A percentile compares a stretch with the other conserved stretches of the same genome.
These are phyloP conservation scores for Salvelinus fontinalis DNA, from an alignment of 2,113 vertebrate species.

Conservation along the genomic window DNA sequence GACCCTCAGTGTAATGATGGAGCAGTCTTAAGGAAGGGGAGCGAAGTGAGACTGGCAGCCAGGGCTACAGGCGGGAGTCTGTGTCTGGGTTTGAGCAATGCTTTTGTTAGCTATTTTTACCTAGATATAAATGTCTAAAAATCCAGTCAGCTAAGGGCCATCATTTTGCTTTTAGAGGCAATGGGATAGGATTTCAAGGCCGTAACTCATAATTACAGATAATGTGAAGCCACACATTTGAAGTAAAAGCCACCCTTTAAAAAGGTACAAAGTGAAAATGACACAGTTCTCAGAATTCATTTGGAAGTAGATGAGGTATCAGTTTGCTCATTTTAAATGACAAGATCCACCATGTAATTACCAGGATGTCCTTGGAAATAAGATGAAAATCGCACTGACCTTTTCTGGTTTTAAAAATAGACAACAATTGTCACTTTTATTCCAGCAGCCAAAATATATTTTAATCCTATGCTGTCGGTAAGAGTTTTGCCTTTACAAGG, in stretches of 20 bases:
- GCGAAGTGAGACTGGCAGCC: background rate
- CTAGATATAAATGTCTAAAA: background rate
- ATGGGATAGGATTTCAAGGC: constrained; percentile 27
- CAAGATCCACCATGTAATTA: constrained; percentile 33
- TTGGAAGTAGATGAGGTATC: constrained; percentile 30
- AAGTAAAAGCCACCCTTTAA: constrained; percentile 12
- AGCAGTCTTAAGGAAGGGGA: background rate
- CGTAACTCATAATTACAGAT: constrained; percentile 34
- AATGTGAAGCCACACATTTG: constrained; percentile 22
- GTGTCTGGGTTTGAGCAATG: no score
- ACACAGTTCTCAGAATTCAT: constrained; percentile 32
- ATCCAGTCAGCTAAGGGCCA: background rate
- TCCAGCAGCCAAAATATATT: background rate
- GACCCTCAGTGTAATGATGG: background rate
- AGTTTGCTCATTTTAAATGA: constrained; percentile 20
- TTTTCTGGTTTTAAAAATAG: constrained; percentile 15
- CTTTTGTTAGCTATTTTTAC: no score
- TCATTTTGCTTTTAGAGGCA: background rate
- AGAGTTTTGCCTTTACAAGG: background rate
- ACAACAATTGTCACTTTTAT: background rate
- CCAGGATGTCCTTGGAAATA: constrained; percentile 25
- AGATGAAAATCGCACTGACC: constrained; percentile 7
- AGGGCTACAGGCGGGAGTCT: no score
- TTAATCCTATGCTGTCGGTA: background rate
- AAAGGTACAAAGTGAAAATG: constrained; percentile 28